Evolutionary conservation across 2,888 invertebrate genomes (phyloP).

Genomic region (Pammene aurita): DNA sequence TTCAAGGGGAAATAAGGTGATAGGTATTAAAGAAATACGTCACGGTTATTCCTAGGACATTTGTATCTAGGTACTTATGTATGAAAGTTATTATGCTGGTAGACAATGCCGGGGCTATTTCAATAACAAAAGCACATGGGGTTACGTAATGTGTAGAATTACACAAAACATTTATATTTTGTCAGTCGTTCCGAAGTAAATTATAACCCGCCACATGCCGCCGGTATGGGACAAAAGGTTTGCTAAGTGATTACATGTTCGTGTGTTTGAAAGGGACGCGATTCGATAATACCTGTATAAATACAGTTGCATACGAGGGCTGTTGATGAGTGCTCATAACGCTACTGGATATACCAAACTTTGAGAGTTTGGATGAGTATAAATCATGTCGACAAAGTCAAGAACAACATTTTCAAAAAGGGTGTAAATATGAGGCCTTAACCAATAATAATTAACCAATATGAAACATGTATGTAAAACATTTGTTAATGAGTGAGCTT

Average conservation of each 20-base stretch:
- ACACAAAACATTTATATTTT: constrained; percentile 25
- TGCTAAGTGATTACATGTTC: constrained; percentile 55
- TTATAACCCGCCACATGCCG: constrained; percentile 47
- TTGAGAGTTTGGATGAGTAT: not conserved
- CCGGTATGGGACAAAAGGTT: constrained; percentile 50
- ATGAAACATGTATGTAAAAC: too few species aligned
- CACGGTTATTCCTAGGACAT: not conserved
- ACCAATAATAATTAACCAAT: too few species aligned
- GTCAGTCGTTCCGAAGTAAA: constrained; percentile 18
- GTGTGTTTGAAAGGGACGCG: not conserved
- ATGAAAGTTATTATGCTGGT: not conserved
- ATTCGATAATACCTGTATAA: constrained; percentile 18
- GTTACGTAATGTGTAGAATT: constrained; percentile 12
- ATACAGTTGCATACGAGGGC: not conserved
- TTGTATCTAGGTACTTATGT: not conserved
- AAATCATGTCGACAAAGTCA: too few species aligned
- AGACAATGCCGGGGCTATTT: constrained; percentile 23
- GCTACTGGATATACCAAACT: constrained; percentile 13
- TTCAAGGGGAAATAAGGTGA: not conserved
- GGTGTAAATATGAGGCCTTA: not conserved
- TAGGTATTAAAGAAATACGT: not conserved
- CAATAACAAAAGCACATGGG: constrained; percentile 15
- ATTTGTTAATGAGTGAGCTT: too few species aligned
- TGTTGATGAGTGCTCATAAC: not conserved
- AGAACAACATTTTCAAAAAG: not conserved